These are phyloP conservation scores for Rhagoletis zephyria DNA, from an alignment of 1,140 invertebrate genomes.

Conservation along the genomic window DNA sequence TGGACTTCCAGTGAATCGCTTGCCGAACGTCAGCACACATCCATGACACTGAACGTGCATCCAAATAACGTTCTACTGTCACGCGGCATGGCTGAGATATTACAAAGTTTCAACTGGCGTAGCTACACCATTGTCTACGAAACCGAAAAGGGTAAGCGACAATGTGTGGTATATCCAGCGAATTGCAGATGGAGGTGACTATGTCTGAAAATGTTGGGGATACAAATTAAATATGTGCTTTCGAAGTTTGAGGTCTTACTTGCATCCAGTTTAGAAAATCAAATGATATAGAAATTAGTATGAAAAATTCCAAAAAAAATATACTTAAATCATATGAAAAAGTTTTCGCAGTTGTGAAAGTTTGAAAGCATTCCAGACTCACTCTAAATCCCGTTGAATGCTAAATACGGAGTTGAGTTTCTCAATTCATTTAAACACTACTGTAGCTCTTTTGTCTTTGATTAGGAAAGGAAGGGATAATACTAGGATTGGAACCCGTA, in stretches of 20 bases:
- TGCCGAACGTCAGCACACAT: conserved; percentile 74
- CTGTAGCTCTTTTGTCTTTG: too few species aligned
- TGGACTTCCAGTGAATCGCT: conserved; percentile 79
- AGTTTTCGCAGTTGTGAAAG: too few species aligned
- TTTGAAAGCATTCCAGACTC: neutral
- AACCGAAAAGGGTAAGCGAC: conserved; percentile 79
- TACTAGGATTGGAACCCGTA: too few species aligned
- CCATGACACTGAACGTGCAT: conserved; percentile 81
- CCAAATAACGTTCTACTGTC: conserved; percentile 82
- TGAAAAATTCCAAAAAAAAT: too few species aligned
- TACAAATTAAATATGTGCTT: neutral
- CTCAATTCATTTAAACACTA: too few species aligned
- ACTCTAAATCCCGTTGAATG: too few species aligned
- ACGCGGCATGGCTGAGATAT: conserved; percentile 82
- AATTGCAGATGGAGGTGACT: conserved; percentile 81
- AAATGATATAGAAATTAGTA: too few species aligned
- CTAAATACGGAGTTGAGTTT: too few species aligned
- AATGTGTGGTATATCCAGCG: conserved; percentile 82
- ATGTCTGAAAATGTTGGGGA: conserved; percentile 74
- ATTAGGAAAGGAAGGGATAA: too few species aligned
- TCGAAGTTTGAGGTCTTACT: neutral
- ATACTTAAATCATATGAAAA: too few species aligned
- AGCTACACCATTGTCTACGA: conserved; percentile 88
- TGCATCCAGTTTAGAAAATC: too few species aligned
- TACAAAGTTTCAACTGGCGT: conserved; percentile 84